Conservation (phyloP, 2,113 vertebrate species). For the Ceyx melanurus region DNA sequence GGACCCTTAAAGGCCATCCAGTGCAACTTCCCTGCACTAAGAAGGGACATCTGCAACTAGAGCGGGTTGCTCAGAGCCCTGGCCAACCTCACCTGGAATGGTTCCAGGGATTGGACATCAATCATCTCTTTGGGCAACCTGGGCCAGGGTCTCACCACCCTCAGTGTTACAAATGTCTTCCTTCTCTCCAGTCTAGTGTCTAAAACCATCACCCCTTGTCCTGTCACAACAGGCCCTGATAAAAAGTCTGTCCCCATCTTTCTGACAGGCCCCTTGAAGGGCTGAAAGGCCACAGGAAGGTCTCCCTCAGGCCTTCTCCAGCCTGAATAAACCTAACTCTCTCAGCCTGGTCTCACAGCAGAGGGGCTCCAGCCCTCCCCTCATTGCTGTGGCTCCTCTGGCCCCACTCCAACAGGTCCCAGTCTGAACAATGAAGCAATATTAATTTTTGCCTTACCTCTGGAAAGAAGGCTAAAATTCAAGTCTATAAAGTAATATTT, state of each 20-base stretch:
- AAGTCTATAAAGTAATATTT: no score
- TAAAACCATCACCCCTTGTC: background rate
- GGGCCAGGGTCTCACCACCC: background rate
- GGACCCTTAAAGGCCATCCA: background rate
- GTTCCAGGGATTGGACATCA: background rate
- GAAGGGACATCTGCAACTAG: background rate
- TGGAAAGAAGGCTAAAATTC: background rate
- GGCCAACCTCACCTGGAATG: background rate
- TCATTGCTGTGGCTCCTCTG: background rate
- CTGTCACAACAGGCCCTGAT: background rate
- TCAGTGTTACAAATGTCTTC: background rate
- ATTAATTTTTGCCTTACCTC: background rate
- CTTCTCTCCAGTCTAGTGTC: background rate
- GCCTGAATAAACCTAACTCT: background rate
- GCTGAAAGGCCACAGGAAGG: background rate
- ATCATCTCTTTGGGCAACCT: background rate
- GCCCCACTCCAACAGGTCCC: background rate
- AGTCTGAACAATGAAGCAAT: background rate
- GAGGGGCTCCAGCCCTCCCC: background rate
- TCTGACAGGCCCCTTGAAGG: background rate
- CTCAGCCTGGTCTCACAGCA: background rate
- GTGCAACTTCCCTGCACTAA: background rate
- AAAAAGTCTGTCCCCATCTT: background rate
- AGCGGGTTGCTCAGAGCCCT: background rate
- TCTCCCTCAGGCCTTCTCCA: background rate